These are phyloP conservation scores for Ornithorhynchus anatinus DNA, from an alignment of 2,113 vertebrate species.

Conservation along the genomic window DNA sequence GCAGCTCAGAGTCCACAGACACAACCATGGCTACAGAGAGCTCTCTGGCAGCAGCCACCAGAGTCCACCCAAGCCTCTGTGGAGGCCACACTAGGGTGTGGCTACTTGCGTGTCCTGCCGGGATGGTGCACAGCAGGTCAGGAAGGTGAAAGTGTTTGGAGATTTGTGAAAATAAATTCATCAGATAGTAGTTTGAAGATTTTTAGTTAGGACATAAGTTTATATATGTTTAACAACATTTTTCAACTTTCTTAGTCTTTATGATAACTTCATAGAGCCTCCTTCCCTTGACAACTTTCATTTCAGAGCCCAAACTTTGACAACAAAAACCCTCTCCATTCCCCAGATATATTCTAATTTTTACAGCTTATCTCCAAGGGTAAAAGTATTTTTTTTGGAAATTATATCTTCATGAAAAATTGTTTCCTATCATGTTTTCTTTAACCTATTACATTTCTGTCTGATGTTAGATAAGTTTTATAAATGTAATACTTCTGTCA, in stretches of 20 bases:
- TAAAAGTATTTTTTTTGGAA: not conserved
- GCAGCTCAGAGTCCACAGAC: too few relatives aligned
- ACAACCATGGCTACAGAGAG: too few relatives aligned
- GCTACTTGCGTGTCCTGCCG: too few relatives aligned
- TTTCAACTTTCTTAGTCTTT: not conserved
- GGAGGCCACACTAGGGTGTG: too few relatives aligned
- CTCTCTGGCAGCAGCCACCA: too few relatives aligned
- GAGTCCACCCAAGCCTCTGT: too few relatives aligned
- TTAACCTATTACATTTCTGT: conserved; percentile 3
- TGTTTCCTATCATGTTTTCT: not conserved
- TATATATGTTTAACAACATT: not conserved
- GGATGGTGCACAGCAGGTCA: too few relatives aligned
- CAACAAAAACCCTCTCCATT: not conserved
- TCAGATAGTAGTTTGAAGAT: too few relatives aligned
- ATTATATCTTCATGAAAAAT: conserved; percentile 12
- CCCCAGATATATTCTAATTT: not conserved
- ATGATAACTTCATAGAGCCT: not conserved
- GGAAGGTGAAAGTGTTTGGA: too few relatives aligned
- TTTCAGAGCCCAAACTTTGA: not conserved
- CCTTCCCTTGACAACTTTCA: not conserved
- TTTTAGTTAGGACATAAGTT: not conserved
- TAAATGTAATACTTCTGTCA: conserved; percentile 11
- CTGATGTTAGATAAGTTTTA: conserved; percentile 14
- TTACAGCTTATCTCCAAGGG: too few relatives aligned
- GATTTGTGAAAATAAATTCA: too few relatives aligned